Base-by-base conservation (phyloP, 2,113 vertebrate genomes). In the Malaclemys terrapin region DNA sequence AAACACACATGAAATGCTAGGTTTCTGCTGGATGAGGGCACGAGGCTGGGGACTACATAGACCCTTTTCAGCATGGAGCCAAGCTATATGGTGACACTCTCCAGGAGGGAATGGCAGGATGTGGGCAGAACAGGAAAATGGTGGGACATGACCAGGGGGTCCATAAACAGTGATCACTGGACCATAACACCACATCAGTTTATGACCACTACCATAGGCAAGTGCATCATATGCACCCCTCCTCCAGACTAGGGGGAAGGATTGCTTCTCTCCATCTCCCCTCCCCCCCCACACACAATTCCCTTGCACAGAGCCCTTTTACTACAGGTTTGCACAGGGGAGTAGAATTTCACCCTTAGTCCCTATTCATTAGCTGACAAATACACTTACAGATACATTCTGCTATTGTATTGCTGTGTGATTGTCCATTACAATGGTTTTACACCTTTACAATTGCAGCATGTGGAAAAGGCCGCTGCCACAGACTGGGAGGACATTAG, bases 1-100 rank as follows among this genome's bases (percentile, higher is more conserved):
- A 94, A 20, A 88, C 31, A n/a, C 17, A 96, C 95, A 95, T 82
- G 9, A 93, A 94, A 92, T 53, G 59, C 80, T 94, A 52, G 42
- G 45, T 35, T 90, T 69, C 93, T 90, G 82, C 59, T 89, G 8
- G 17, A 90, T 89, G 78, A 93, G 87, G 87, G 84, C 90, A 91
- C 82, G 62, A 1, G 25, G 49, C 45, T 93, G 80, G 22, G 90
- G 87, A 92, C 89, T 89, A 89, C 79, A 95, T 52, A 95, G 56
- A 94, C 82, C 29, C 53, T 90, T 75, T 45, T 53, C 69, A 88
- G 0, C 11, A 56, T 38, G 31, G 69, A 84, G 82, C 87, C 75
- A 53, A 35, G 79, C 82, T 91, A 76, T 94, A 95, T 62, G 49
- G 52, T 80, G 87, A 42, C 82, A 87, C 85, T 89, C 91, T 82